A percentile compares a stretch with the other conserved stretches of the same genome.
phyloP scores from a whole-genome alignment of 2,797 vertebrate species.

The Aeoliscus strigatus region DNA sequence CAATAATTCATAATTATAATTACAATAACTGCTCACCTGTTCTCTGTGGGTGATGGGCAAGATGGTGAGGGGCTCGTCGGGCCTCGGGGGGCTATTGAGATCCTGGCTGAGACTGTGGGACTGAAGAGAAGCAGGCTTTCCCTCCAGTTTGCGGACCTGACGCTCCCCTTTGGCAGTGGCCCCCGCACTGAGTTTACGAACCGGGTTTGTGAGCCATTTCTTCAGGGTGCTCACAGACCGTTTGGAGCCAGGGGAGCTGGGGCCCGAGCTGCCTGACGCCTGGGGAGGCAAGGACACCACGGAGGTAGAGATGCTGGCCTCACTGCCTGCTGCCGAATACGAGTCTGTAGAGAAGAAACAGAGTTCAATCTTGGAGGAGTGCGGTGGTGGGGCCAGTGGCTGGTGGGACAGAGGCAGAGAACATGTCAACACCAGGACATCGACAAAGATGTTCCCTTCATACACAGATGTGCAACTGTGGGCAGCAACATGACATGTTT shows the following conservation, averaged over 20 bases:
- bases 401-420: constrained; percentile 14
- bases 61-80: constrained; percentile 60
- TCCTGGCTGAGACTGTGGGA: constrained; percentile 67
- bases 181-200: constrained; percentile 81
- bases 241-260: constrained; percentile 82
- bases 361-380: constrained; percentile 2
- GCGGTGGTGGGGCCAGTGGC: constrained; percentile 10
- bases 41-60: constrained; percentile 69
- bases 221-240: constrained; percentile 85
- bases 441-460: constrained; percentile 45
- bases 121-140: constrained; percentile 59
- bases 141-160: constrained; percentile 72
- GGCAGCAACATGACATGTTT: constrained; percentile 31
- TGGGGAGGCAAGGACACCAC: constrained; percentile 83
- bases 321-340: constrained; percentile 86
- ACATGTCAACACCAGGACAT: constrained; percentile 19
- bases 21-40: constrained; percentile 64
- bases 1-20: constrained; percentile 14
- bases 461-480: constrained; percentile 49
- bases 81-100: constrained; percentile 55
- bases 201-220: constrained; percentile 89
- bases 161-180: constrained; percentile 73
- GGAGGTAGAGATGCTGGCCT: constrained; percentile 87
- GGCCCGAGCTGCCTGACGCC: constrained; percentile 82
- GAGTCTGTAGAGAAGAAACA: constrained; percentile 72